Evolutionary conservation across 2,113 vertebrate genomes (phyloP), one percentile per base, ranked within the genome.

Genomic region (Bubalus kerabau): DNA sequence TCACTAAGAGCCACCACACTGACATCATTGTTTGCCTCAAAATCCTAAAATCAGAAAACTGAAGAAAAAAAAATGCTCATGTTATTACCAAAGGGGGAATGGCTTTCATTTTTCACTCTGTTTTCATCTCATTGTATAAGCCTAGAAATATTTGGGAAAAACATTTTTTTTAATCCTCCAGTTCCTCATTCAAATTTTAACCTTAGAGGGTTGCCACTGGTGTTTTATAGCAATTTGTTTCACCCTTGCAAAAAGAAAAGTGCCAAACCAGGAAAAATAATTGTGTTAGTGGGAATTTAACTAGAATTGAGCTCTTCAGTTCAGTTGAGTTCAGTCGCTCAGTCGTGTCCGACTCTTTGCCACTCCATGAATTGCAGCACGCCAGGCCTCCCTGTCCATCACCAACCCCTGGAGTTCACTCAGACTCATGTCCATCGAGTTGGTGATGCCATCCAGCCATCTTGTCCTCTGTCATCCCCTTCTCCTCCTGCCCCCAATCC

Each of bases 181-280:
- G 23, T 64, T 91, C 2, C 2, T 93, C 24, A 62, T 90, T 87
- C 46, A 3, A 92, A 43, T 85, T 62, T 93, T 74, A 85, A 64
- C 76, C 43, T 91, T 85, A 93, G 28, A 95, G 40, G 4, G n/a
- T n/a, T 64, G 46, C 54, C 15, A 46, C 5, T 78, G 78, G 13
- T 54, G 91, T 95, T 97, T 78, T 74, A 74, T 13, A 67, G 46
- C 3, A 16, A 89, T 93, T 76, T 93, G 32, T 8, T 96, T 93
- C 67, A 85, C n/a, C n/a, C 64, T 88, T 96, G 6, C 30, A 67
- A 94, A 86, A 15, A 54, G 15, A 10, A 91, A 59, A n/a, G 16
- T 76, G 24, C 6, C 19, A 82, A 67, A 21, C 48, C 16, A 64
- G 59, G 43, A 96, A 89, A 96, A 92, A 60, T 50, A n/a, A n/a